Conservation (phyloP, 2,888 invertebrate species). For the Cephalotes varians region DNA sequence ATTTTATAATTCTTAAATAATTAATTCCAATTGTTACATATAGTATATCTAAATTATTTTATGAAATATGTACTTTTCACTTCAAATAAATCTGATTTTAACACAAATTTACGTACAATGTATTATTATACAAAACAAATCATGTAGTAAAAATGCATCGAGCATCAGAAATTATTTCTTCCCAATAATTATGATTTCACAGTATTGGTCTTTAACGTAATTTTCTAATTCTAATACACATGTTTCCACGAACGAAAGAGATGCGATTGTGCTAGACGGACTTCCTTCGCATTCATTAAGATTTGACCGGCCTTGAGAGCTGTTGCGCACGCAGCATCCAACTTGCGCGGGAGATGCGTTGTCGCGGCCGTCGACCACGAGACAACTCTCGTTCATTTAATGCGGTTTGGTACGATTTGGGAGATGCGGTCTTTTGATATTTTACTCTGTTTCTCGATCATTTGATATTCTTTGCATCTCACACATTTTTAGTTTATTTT, state of each 20-base stretch:
- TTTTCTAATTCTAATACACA: neutral
- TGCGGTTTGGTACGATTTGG: no score
- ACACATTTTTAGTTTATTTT: neutral
- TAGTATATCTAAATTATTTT: neutral
- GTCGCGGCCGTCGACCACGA: slow-evolving; percentile 52
- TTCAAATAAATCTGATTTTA: neutral
- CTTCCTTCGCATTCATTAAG: slow-evolving; percentile 67
- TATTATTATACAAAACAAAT: neutral
- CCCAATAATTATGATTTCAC: neutral
- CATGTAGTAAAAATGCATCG: neutral
- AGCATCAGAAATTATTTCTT: neutral
- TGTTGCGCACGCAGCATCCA: slow-evolving; percentile 63
- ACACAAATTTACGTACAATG: neutral
- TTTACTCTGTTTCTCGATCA: neutral
- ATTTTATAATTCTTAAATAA: slow-evolving; percentile 14
- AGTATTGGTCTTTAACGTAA: neutral
- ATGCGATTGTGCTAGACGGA: slow-evolving; percentile 43
- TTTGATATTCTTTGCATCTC: neutral
- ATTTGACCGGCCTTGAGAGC: slow-evolving; percentile 69
- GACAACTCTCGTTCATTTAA: slow-evolving; percentile 54
- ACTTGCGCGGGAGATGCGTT: slow-evolving; percentile 66
- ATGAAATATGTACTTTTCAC: neutral
- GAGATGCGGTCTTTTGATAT: neutral
- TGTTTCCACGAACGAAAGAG: slow-evolving; percentile 32
- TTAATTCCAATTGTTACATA: neutral